Evolutionary conservation across 2,888 invertebrate genomes (phyloP), one percentile per base, ranked within the genome.

Genomic region (Diloba caeruleocephala): DNA sequence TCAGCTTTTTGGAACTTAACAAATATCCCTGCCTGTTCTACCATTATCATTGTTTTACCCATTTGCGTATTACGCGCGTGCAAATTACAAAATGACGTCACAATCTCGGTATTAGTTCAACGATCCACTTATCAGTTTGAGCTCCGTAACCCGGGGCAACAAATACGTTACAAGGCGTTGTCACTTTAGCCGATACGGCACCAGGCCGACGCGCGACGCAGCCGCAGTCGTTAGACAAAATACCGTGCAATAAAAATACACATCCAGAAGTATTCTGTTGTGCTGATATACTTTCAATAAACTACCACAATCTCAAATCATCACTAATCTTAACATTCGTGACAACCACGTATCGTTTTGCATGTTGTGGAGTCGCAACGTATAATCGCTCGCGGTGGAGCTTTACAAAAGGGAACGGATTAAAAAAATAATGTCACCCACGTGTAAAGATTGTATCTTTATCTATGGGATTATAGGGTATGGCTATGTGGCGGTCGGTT

Each of bases 61-160:
- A 56, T 56, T 64, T 57, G 58, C 45, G 62, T 52, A 67, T 55
- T 53, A 54, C 50, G 42, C 46, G 32, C 60, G 62, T 67, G 50
- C 66, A 73, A 69, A 75, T 72, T 64, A 68, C 64, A 45, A 59
- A 62, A 66, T 71, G 54, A 74, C 66, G 64, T 70, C 59, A 63
- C 74, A 74, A 79, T 76, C 74, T 71, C 66, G 54, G 71, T 64
- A 59, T 76, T 75, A 70, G 64, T 73, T 71, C 65, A 72, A 60
- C 65, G 69, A 68, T 70, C 68, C 46, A 68, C 62, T 76, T 76
- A 79, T 77, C 79, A 75, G 79, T 78, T 76, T 76, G 70, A 77
- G 79, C 75, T 69, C 52, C 53, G 76, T 79, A 71, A 75, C 76
- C 67, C 59, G 44, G 64, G 67, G 73, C 73, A 69, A 78, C 77